Conservation (phyloP, 2,113 vertebrate genomes). For the Melospiza melodia region DNA sequence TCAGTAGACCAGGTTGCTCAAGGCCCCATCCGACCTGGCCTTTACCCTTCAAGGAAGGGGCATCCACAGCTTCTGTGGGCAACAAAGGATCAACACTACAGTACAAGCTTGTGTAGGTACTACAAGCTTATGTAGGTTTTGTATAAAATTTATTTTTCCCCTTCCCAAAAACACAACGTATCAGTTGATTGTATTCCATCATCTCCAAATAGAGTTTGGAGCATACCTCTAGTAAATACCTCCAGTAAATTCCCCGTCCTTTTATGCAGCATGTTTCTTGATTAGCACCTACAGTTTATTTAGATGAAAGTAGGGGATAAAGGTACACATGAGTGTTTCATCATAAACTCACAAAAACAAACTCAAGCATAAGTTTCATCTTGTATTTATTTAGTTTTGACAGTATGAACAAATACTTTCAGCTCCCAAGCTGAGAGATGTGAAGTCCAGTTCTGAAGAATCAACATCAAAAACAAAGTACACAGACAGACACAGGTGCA, state of each 20-base stretch:
- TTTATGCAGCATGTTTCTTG: not conserved
- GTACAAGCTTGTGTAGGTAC: not conserved
- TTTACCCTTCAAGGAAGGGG: not conserved
- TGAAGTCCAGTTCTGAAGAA: not conserved
- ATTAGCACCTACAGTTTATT: not conserved
- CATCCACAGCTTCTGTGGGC: not conserved
- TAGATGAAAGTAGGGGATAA: not conserved
- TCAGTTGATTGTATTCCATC: not conserved
- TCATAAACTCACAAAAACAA: not conserved
- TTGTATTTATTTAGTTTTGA: conserved; percentile 40
- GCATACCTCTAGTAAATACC: not conserved
- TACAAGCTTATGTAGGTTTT: not conserved
- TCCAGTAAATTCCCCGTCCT: not conserved
- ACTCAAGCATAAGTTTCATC: not conserved
- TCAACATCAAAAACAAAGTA: not conserved
- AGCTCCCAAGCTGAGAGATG: not conserved
- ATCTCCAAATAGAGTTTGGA: not conserved
- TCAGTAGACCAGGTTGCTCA: not conserved
- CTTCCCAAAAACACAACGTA: not conserved
- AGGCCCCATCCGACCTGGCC: not conserved
- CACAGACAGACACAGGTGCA: not conserved
- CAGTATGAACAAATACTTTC: not conserved
- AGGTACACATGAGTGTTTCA: not conserved
- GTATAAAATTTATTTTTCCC: not conserved
- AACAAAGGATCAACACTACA: not conserved